Conservation (phyloP, 2,797 vertebrate genomes). For the Brachyalestes nurse region DNA sequence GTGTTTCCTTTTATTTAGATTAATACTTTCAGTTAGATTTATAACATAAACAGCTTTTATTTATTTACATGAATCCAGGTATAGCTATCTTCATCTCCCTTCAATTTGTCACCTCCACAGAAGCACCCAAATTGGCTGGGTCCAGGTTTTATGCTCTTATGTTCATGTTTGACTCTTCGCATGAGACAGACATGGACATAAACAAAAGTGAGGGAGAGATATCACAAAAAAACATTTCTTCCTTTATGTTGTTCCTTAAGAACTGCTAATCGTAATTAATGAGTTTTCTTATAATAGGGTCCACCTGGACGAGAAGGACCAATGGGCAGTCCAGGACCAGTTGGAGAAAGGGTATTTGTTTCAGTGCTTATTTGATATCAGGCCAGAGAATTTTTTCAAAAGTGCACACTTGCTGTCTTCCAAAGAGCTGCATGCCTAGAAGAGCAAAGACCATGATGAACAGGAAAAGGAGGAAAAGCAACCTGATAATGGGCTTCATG, state of each 20-base stretch:
- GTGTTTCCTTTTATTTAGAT: too few species aligned
- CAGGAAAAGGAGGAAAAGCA: too few species aligned
- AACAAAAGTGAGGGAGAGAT: too few species aligned
- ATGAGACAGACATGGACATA: too few species aligned
- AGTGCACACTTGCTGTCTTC: too few species aligned
- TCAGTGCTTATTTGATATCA: not conserved
- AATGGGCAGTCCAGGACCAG: conserved; percentile 72
- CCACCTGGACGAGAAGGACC: conserved; percentile 74
- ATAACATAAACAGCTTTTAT: not conserved
- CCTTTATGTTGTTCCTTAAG: not conserved
- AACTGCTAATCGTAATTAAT: not conserved
- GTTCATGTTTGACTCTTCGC: not conserved
- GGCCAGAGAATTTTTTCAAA: too few species aligned
- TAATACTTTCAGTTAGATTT: not conserved
- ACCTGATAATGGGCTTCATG: too few species aligned
- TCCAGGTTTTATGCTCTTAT: not conserved
- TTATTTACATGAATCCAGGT: not conserved
- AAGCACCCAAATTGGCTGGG: not conserved
- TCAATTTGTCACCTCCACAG: not conserved
- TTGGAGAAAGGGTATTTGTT: conserved; percentile 80
- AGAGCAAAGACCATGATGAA: too few species aligned
- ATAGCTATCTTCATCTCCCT: too few species aligned
- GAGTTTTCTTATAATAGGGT: conserved; percentile 74
- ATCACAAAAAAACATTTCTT: not conserved
- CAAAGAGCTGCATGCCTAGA: too few species aligned